Percentiles rank a stretch among this genome's conserved stretches.
phyloP scores from a whole-genome alignment of 2,797 vertebrate genomes.

The Gallinago nigripennis region DNA sequence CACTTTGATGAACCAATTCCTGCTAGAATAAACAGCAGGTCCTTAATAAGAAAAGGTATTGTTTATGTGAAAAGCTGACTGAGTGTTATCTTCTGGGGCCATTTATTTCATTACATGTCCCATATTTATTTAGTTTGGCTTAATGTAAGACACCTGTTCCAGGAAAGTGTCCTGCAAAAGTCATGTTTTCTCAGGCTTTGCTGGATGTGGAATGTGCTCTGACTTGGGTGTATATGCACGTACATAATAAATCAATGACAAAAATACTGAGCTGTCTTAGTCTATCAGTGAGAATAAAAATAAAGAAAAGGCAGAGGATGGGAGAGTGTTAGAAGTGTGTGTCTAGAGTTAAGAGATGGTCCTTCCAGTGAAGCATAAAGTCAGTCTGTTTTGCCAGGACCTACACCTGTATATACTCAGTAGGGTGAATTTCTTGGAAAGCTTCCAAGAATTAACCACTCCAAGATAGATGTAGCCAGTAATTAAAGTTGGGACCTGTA shows the following conservation, averaged over 20 bases:
- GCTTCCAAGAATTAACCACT: slow-evolving; percentile 27
- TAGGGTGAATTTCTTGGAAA: not conserved
- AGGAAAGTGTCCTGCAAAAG: not conserved
- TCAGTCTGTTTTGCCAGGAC: not conserved
- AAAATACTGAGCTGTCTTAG: not conserved
- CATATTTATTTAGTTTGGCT: slow-evolving; percentile 53
- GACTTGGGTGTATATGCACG: not conserved
- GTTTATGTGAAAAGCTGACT: slow-evolving; percentile 33
- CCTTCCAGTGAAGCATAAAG: not conserved
- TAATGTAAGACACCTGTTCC: slow-evolving; percentile 44
- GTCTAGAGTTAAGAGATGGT: not conserved
- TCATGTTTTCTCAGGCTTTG: slow-evolving; percentile 19
- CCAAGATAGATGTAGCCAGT: slow-evolving; percentile 9
- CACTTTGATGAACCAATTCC: not conserved
- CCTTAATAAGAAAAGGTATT: slow-evolving; percentile 11
- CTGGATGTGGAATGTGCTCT: slow-evolving; percentile 15
- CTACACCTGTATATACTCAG: not conserved
- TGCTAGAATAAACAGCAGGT: slow-evolving; percentile 16
- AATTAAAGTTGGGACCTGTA: slow-evolving; percentile 18
- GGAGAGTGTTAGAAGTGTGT: not conserved
- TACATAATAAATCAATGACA: slow-evolving; percentile 22
- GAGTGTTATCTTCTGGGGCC: not conserved
- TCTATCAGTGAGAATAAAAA: slow-evolving; percentile 10
- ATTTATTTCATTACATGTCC: not conserved
- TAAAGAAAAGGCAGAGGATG: not conserved